phyloP scores from a whole-genome alignment of 2,113 vertebrate genomes.

The Spilogale gracilis region DNA sequence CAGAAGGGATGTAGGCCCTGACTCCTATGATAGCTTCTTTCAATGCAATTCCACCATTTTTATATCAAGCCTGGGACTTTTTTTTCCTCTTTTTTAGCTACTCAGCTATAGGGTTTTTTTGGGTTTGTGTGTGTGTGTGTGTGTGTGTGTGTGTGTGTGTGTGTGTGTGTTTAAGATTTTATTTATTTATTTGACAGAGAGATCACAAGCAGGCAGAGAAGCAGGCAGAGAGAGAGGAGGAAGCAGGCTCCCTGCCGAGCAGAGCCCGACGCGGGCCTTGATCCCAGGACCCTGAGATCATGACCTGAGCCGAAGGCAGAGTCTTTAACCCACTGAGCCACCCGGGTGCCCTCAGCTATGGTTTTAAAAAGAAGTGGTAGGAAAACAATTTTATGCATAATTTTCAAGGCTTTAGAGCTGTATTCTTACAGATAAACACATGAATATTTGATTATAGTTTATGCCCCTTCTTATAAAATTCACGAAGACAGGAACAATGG shows the following conservation, averaged over 20 bases:
- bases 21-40: neutral
- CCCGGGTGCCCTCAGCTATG: neutral
- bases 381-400: neutral
- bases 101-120: neutral
- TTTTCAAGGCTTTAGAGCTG: neutral
- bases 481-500: neutral
- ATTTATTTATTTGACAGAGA: too few relatives aligned
- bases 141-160: too few relatives aligned
- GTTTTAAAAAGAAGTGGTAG: neutral
- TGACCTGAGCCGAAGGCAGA: too few relatives aligned
- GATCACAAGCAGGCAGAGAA: too few relatives aligned
- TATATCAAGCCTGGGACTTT: neutral
- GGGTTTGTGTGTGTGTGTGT: too few relatives aligned
- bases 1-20: neutral
- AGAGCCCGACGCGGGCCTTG: too few relatives aligned
- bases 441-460: neutral
- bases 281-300: too few relatives aligned
- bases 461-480: neutral
- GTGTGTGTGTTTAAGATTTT: too few relatives aligned
- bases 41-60: neutral
- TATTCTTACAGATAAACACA: neutral
- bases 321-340: too few relatives aligned
- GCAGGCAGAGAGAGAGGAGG: too few relatives aligned
- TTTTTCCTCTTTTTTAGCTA: neutral
- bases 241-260: too few relatives aligned